phyloP scores from a whole-genome alignment of 2,888 invertebrate species.

The Fragum fragum region DNA sequence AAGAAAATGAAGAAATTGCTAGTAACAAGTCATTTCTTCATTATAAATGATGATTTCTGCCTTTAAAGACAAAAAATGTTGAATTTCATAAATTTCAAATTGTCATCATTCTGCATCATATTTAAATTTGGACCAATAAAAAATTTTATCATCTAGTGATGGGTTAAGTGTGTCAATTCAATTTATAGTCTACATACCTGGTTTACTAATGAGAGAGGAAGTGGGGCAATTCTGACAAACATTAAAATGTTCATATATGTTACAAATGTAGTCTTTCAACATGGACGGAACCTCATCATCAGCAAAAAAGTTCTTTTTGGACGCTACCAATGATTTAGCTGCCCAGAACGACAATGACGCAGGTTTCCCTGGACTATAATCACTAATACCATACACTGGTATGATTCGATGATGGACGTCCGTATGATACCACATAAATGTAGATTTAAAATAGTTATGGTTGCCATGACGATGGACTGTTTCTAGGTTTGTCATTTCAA shows the following conservation, averaged over 20 bases:
- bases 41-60: neutral
- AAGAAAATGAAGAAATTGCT: slow-evolving; percentile 1
- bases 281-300: slow-evolving; percentile 84
- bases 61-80: too few species aligned
- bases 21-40: neutral
- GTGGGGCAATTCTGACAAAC: slow-evolving; percentile 86
- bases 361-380: slow-evolving; percentile 61
- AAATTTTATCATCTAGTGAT: neutral
- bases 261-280: slow-evolving; percentile 87
- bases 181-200: too few species aligned
- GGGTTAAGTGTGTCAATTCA: too few species aligned
- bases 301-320: slow-evolving; percentile 86
- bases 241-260: slow-evolving; percentile 86
- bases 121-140: neutral
- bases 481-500: slow-evolving; percentile 86
- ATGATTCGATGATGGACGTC: slow-evolving; percentile 87
- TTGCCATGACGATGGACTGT: slow-evolving; percentile 88
- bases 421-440: slow-evolving; percentile 88
- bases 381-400: slow-evolving; percentile 74
- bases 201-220: slow-evolving; percentile 78
- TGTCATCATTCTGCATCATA: neutral
- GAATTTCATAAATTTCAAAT: neutral
- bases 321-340: slow-evolving; percentile 86
- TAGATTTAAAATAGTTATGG: slow-evolving; percentile 88
- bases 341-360: slow-evolving; percentile 85